A percentile compares a stretch with the other conserved stretches of the same genome.
Evolutionary conservation across 2,888 invertebrate species (phyloP).

Genomic region (Campoletis raptor): DNA sequence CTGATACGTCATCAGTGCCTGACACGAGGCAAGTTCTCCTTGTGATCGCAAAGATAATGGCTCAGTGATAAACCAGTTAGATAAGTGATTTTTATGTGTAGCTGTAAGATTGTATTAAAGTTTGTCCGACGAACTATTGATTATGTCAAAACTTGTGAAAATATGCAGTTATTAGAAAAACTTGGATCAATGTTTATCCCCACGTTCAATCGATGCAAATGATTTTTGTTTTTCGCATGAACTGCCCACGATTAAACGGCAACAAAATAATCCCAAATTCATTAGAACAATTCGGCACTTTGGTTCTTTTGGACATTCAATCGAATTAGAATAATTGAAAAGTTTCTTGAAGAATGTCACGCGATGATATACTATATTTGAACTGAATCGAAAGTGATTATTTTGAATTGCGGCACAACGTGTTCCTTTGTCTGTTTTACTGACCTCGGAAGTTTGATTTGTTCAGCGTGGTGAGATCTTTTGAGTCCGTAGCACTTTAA

Average conservation of each 20-base stretch:
- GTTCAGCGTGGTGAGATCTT: conserved; percentile 19
- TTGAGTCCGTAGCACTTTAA: conserved; percentile 44
- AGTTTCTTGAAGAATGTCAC: neutral
- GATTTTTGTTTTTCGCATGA: neutral
- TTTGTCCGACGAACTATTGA: neutral
- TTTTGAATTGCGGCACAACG: neutral
- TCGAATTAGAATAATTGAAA: neutral
- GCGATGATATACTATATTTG: neutral
- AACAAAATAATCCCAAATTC: neutral
- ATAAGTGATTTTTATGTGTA: conserved; percentile 36
- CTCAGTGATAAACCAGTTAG: conserved; percentile 28
- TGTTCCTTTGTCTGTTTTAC: conserved; percentile 42
- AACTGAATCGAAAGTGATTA: neutral
- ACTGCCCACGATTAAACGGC: neutral
- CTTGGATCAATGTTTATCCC: neutral
- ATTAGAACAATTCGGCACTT: neutral
- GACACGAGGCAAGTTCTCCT: neutral
- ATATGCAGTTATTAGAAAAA: neutral
- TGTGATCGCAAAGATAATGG: conserved; percentile 18
- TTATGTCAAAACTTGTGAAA: neutral
- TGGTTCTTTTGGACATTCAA: neutral
- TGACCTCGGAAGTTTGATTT: conserved; percentile 49
- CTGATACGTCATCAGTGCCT: neutral
- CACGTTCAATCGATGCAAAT: neutral
- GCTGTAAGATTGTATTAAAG: neutral